A percentile compares a stretch with the other conserved stretches of the same genome.
These are phyloP conservation scores for Drosophila nigrodunni DNA, from an alignment of 1,140 invertebrate species.

Conservation along the genomic window DNA sequence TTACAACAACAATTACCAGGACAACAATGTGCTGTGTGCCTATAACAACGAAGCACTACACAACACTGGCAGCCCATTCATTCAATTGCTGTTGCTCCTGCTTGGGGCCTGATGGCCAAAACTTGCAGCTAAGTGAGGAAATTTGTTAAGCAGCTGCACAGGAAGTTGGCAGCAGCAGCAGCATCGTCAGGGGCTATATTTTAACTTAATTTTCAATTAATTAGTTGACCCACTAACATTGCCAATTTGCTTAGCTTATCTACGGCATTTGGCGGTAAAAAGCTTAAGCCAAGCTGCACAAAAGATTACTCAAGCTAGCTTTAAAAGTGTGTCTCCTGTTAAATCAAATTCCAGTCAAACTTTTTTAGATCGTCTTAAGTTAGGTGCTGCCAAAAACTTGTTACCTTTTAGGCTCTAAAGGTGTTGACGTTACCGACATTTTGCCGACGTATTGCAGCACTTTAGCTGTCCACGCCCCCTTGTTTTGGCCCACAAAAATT, in stretches of 20 bases:
- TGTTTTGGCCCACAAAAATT: slow-evolving; percentile 48
- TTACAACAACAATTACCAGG: slow-evolving; percentile 64
- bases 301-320: too few relatives aligned
- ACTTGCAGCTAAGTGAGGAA: background rate
- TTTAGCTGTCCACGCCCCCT: slow-evolving; percentile 15
- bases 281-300: too few relatives aligned
- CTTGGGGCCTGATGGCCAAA: background rate
- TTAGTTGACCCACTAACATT: background rate
- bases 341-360: background rate
- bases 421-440: slow-evolving; percentile 41
- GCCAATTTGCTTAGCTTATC: background rate
- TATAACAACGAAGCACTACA: slow-evolving; percentile 7
- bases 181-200: background rate
- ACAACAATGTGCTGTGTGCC: slow-evolving; percentile 20
- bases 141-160: slow-evolving; percentile 10
- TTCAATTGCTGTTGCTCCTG: background rate
- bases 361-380: background rate
- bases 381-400: background rate
- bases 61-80: slow-evolving; percentile 18
- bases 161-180: slow-evolving; percentile 5
- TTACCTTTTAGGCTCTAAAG: slow-evolving; percentile 22
- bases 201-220: background rate
- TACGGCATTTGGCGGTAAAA: background rate
- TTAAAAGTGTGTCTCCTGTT: too few relatives aligned
- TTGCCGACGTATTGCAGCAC: slow-evolving; percentile 21